A percentile compares a stretch with the other conserved stretches of the same genome.
Evolutionary conservation across 2,888 invertebrate species (phyloP).

Genomic region (Clusia tigrina): DNA sequence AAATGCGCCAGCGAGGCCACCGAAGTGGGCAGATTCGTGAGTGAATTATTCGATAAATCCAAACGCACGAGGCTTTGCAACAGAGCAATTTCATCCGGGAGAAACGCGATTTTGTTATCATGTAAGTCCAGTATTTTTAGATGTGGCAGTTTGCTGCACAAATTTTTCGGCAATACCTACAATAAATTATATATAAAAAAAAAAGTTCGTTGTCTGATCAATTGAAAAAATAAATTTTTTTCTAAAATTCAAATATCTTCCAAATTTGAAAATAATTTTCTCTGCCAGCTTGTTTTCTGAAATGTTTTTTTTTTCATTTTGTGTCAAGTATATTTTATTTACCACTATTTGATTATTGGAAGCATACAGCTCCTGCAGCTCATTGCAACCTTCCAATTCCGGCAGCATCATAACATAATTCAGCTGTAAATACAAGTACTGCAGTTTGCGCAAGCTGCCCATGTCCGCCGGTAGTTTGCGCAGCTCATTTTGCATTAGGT

Average conservation of each 20-base stretch:
- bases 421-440: constrained; percentile 79
- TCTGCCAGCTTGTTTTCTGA: constrained; percentile 2
- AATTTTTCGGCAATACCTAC: constrained; percentile 75
- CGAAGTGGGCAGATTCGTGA: constrained; percentile 74
- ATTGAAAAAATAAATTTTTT: constrained; percentile 7
- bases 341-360: constrained; percentile 84
- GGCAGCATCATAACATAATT: constrained; percentile 82
- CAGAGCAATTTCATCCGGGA: constrained; percentile 82
- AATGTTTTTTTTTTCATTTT: constrained; percentile 2
- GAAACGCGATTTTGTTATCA: constrained; percentile 78
- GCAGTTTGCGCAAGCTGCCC: constrained; percentile 78
- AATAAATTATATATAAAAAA: constrained; percentile 29
- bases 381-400: constrained; percentile 77
- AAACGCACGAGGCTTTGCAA: constrained; percentile 80
- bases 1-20: constrained; percentile 77
- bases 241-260: background rate
- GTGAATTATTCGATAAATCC: constrained; percentile 84
- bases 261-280: constrained; percentile 5
- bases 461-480: constrained; percentile 71
- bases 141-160: constrained; percentile 76
- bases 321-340: constrained; percentile 30
- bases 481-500: constrained; percentile 77
- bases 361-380: constrained; percentile 81
- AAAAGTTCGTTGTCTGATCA: constrained; percentile 17
- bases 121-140: constrained; percentile 79